These are phyloP conservation scores for Nycticryphes semicollaris DNA, from an alignment of 2,113 vertebrate genomes.

Conservation along the genomic window DNA sequence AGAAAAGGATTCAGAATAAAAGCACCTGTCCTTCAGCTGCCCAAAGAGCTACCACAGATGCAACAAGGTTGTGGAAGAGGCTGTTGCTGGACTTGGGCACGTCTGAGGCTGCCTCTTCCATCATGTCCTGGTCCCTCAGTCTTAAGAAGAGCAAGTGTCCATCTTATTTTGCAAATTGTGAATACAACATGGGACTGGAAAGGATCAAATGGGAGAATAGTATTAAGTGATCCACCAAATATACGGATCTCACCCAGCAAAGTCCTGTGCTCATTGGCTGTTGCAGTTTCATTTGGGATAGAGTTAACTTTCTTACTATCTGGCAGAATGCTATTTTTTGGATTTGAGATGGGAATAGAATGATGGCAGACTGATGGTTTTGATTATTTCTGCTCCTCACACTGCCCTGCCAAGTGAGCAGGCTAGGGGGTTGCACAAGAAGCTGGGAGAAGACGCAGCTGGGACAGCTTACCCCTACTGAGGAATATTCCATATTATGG, in stretches of 20 bases:
- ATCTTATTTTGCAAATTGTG: not conserved
- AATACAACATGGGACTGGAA: not conserved
- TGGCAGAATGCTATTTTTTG: not conserved
- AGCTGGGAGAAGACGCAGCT: not conserved
- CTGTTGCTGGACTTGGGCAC: not conserved
- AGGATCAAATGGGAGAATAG: not conserved
- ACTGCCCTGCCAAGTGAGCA: not conserved
- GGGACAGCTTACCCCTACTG: not conserved
- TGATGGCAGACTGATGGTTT: not conserved
- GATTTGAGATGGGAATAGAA: not conserved
- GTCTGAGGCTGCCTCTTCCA: not conserved
- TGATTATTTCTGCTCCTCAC: not conserved
- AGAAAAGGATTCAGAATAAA: not conserved
- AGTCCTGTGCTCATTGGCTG: not conserved
- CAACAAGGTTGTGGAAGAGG: not conserved
- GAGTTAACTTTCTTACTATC: not conserved
- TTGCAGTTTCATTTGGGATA: not conserved
- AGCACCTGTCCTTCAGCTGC: not conserved
- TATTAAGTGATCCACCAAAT: not conserved
- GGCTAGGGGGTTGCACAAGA: not conserved
- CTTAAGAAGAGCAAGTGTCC: fast-evolving
- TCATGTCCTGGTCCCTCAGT: not conserved
- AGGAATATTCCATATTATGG: not conserved
- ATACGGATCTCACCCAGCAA: not conserved
- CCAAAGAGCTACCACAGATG: not conserved